These are phyloP conservation scores for Morus bassanus DNA, from an alignment of 2,797 vertebrate genomes.

Conservation along the genomic window DNA sequence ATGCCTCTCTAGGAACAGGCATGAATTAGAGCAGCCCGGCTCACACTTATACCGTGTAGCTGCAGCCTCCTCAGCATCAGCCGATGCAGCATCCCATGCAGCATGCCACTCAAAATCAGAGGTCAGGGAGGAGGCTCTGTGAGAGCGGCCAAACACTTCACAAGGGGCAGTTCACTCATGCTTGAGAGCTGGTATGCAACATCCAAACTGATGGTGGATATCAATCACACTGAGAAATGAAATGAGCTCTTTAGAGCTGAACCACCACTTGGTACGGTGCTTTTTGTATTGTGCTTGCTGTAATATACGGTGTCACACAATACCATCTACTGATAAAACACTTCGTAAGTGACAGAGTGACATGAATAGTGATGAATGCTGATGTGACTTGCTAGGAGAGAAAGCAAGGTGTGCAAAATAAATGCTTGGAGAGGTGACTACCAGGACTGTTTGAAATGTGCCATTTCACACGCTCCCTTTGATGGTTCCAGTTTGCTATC, in stretches of 20 bases:
- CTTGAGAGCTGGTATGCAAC: neutral
- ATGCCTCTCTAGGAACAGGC: too few relatives aligned
- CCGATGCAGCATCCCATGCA: fast-evolving
- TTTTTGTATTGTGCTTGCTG: neutral
- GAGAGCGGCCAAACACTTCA: neutral
- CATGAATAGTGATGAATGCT: neutral
- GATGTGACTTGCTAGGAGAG: neutral
- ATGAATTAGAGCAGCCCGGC: neutral
- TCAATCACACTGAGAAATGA: neutral
- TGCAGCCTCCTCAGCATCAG: too few relatives aligned
- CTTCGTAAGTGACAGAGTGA: neutral
- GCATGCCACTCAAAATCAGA: fast-evolving
- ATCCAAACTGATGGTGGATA: neutral
- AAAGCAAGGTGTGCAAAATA: neutral
- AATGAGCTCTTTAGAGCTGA: neutral
- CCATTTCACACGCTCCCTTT: neutral
- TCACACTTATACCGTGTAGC: fast-evolving
- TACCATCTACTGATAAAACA: neutral
- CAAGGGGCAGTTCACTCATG: neutral
- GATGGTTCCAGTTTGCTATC: neutral
- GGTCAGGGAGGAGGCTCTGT: neutral
- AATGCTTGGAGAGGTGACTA: neutral
- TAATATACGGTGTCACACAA: neutral
- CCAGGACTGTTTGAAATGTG: neutral
- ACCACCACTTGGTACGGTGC: neutral